A percentile compares a stretch with the other conserved stretches of the same genome.
These are phyloP conservation scores for Troides oblongomaculatus DNA, from an alignment of 2,888 invertebrate species.

Conservation along the genomic window DNA sequence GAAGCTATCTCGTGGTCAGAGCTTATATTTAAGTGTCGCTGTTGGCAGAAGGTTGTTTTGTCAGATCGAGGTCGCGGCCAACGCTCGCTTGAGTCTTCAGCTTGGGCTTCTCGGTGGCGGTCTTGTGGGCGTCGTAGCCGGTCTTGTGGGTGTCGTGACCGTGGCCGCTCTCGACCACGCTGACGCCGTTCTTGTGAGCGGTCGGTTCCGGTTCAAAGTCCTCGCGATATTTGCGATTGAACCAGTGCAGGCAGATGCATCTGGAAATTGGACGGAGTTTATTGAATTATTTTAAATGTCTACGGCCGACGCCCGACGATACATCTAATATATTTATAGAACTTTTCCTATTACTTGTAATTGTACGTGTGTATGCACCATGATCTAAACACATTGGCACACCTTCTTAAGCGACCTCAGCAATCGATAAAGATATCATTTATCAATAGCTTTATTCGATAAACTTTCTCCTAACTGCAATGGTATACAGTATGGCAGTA, in stretches of 20 bases:
- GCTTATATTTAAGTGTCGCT: slow-evolving; percentile 69
- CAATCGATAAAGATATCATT: no score
- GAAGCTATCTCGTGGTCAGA: slow-evolving; percentile 42
- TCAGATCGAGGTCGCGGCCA: slow-evolving; percentile 81
- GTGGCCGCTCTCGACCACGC: slow-evolving; percentile 67
- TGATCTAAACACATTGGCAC: no score
- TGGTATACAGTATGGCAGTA: no score
- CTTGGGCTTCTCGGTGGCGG: slow-evolving; percentile 54
- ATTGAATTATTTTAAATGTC: neutral
- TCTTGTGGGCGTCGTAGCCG: slow-evolving; percentile 35
- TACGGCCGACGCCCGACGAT: no score
- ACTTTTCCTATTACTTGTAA: no score
- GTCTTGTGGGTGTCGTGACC: slow-evolving; percentile 30
- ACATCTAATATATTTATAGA: no score
- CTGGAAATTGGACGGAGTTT: slow-evolving; percentile 51
- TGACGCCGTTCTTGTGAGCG: slow-evolving; percentile 71
- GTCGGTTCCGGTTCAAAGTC: slow-evolving; percentile 62
- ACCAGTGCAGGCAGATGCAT: slow-evolving; percentile 84
- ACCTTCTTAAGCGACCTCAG: no score
- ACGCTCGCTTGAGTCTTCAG: slow-evolving; percentile 69
- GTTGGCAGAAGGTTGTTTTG: slow-evolving; percentile 72
- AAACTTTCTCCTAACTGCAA: no score
- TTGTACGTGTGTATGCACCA: no score
- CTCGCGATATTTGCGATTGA: slow-evolving; percentile 71
- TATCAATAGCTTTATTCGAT: no score